These are phyloP conservation scores for Zapornia atra DNA, from an alignment of 2,113 vertebrate genomes.

Conservation along the genomic window DNA sequence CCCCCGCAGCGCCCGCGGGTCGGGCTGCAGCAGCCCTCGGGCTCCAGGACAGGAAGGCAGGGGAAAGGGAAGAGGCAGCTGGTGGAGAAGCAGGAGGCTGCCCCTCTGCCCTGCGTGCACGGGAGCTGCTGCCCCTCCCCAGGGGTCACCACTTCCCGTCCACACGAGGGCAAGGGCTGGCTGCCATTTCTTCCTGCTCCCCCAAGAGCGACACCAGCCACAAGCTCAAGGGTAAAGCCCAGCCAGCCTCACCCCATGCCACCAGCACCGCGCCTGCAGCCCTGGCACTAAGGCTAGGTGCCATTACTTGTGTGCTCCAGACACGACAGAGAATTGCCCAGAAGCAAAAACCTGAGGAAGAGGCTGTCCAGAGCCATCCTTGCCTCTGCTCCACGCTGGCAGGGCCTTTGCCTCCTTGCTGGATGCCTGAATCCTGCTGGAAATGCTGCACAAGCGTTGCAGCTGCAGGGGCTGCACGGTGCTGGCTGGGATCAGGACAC, in stretches of 20 bases:
- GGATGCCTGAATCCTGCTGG: accelerated
- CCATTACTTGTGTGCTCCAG: accelerated
- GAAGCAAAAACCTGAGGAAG: not conserved
- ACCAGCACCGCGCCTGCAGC: accelerated
- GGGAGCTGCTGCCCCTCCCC: too few relatives aligned
- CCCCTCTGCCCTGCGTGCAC: too few relatives aligned
- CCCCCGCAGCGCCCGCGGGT: too few relatives aligned
- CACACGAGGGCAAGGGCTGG: not conserved
- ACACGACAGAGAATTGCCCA: accelerated
- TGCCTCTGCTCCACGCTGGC: accelerated
- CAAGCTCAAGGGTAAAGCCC: not conserved
- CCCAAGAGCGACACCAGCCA: not conserved
- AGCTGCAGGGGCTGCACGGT: accelerated
- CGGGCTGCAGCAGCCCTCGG: too few relatives aligned
- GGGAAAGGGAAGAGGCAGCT: too few relatives aligned
- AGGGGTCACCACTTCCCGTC: too few relatives aligned
- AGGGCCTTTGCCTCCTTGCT: not conserved
- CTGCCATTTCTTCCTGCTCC: not conserved
- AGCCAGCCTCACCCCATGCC: not conserved
- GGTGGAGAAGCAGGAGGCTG: too few relatives aligned
- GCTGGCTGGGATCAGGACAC: not conserved
- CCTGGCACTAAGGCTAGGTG: not conserved
- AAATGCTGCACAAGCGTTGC: accelerated
- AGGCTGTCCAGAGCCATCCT: not conserved
- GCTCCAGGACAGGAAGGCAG: too few relatives aligned